Evolutionary conservation across 2,113 vertebrate genomes (phyloP), one percentile per base, ranked within the genome.

Genomic region (Elaphurus davidianus): DNA sequence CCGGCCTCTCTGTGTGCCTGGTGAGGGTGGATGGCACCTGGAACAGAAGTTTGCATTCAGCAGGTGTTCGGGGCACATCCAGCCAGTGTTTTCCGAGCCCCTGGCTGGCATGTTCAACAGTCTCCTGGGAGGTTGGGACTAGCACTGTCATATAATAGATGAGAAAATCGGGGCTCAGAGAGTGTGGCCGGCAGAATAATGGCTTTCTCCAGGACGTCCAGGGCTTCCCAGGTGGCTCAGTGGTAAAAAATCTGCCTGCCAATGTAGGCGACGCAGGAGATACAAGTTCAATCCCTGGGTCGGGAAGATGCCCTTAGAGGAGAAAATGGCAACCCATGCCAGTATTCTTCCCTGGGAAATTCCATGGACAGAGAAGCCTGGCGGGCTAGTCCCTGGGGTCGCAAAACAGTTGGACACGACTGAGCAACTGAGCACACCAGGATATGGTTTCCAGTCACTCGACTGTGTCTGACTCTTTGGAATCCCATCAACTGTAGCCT

Each of bases 101-200:
- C 33, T 45, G 55, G 19, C 19, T n/a, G 19, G 59, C 2, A 0
- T 6, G 16, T 33, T n/a, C 11, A 3, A 27, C 14, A 55, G 12
- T 25, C 60, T 90, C 57, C 28, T 4, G 33, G 36, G 94, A 91
- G 76, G 17, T 1, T 6, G 40, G 30, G 90, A 28, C 54, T n/a
- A 17, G 50, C 43, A 6, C 50, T 5, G 55, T 85, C 85, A 83
- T 59, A 71, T 54, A 27, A 60, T 0, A 78, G 60, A 33, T 30
- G 36, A 93, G 64, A 59, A 86, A 43, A 28, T 62, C 0, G 7
- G 85, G 87, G 67, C 57, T 50, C 33, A 9, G 91, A 36, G 50
- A n/a, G 5, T 9, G 30, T 17, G 57, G 43, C 33, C 7, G 2
- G 21, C 40, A 43, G 90, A 64, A 28, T 7, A 19, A 43, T 1